Conservation (phyloP, 2,888 invertebrate species). For the Sycophila texana region DNA sequence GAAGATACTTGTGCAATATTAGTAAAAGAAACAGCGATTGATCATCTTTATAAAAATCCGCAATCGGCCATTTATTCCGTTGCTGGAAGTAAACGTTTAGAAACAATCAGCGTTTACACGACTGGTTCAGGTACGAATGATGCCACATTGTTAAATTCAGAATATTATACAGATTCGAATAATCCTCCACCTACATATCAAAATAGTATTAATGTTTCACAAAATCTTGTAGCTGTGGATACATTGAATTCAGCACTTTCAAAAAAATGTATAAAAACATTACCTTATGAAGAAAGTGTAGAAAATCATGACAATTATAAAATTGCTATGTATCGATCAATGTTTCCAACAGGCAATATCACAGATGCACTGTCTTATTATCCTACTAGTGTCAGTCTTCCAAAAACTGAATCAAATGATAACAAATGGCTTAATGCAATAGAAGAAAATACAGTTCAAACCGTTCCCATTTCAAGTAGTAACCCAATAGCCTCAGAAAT, state of each 20-base stretch:
- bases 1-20: conserved; percentile 60
- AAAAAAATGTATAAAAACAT: conserved; percentile 67
- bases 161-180: conserved; percentile 82
- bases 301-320: conserved; percentile 82
- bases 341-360: conserved; percentile 83
- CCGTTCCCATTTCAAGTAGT: conserved; percentile 78
- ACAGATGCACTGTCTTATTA: conserved; percentile 90
- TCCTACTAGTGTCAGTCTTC: conserved; percentile 82
- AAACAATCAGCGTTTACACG: conserved; percentile 85
- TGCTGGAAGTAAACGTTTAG: conserved; percentile 83
- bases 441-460: conserved; percentile 78
- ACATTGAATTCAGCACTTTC: conserved; percentile 71
- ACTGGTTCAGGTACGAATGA: conserved; percentile 81
- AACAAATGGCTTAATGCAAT: conserved; percentile 80
- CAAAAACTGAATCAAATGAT: conserved; percentile 79
- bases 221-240: conserved; percentile 69
- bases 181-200: conserved; percentile 78
- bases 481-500: conserved; percentile 69
- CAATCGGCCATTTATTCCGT: conserved; percentile 86
- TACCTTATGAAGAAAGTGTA: conserved; percentile 75
- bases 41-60: conserved; percentile 76
- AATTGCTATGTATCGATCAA: conserved; percentile 80
- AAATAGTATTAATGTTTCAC: conserved; percentile 73
- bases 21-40: conserved; percentile 64
- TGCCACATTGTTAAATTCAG: conserved; percentile 77